phyloP scores from a whole-genome alignment of 2,888 invertebrate species.

The Matsumyia berberina region DNA sequence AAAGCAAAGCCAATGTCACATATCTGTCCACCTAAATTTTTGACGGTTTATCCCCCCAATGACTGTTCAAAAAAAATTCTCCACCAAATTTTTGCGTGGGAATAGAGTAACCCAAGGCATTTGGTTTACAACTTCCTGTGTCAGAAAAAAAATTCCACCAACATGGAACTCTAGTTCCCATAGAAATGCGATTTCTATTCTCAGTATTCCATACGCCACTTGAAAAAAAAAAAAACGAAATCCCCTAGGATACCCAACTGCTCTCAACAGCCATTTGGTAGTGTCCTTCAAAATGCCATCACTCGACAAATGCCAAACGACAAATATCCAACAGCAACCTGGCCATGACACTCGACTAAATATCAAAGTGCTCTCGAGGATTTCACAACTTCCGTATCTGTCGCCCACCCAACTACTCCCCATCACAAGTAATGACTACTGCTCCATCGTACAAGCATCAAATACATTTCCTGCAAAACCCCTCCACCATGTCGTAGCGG shows the following conservation, averaged over 20 bases:
- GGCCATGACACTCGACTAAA: constrained; percentile 21
- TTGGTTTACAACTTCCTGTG: no score
- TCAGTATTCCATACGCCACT: background rate
- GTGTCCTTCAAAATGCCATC: constrained; percentile 4
- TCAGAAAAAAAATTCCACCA: no score
- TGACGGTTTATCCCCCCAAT: no score
- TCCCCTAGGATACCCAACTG: background rate
- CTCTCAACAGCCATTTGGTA: background rate
- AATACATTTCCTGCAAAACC: background rate
- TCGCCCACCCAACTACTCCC: background rate
- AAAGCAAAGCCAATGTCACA: no score
- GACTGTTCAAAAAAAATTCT: no score
- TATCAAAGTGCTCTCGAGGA: constrained; percentile 23
- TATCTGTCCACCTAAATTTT: no score
- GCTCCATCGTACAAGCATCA: constrained; percentile 11
- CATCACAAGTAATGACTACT: background rate
- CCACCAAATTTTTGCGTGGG: no score
- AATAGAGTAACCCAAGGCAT: no score
- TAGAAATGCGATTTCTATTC: no score
- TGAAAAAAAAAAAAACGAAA: background rate
- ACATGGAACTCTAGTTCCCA: no score
- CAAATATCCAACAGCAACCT: constrained; percentile 21
- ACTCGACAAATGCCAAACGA: background rate
- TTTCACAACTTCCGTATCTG: constrained; percentile 2
- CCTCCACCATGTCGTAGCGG: no score